A percentile compares a stretch with the other conserved stretches of the same genome.
phyloP scores from a whole-genome alignment of 2,888 invertebrate genomes.

The Spilosoma lubricipeda region DNA sequence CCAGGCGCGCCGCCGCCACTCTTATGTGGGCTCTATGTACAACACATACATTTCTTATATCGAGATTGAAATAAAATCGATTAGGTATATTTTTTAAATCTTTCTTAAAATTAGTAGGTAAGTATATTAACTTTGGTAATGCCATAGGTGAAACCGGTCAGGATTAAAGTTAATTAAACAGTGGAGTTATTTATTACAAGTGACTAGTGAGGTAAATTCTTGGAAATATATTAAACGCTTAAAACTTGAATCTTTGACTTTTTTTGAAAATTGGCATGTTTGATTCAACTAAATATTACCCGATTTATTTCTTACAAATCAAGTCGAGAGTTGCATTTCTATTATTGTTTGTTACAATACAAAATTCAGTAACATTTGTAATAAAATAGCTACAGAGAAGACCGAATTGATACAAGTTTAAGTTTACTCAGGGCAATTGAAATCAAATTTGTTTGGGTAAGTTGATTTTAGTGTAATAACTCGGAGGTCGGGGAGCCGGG shows the following conservation, averaged over 20 bases:
- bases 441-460: slow-evolving; percentile 78
- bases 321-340: background rate
- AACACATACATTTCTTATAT: slow-evolving; percentile 58
- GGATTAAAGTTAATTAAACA: too few relatives aligned
- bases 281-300: background rate
- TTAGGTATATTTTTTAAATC: slow-evolving; percentile 33
- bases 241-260: background rate
- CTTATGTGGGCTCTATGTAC: slow-evolving; percentile 71
- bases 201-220: too few relatives aligned
- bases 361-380: slow-evolving; percentile 10
- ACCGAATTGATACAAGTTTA: slow-evolving; percentile 55
- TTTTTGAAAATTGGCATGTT: background rate
- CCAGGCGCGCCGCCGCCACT: slow-evolving; percentile 69
- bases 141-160: too few relatives aligned
- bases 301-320: background rate
- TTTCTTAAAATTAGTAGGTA: slow-evolving; percentile 17
- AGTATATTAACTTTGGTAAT: background rate
- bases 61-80: slow-evolving; percentile 61
- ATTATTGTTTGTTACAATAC: background rate
- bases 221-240: background rate
- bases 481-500: slow-evolving; percentile 57
- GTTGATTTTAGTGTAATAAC: slow-evolving; percentile 77
- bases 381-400: slow-evolving; percentile 1
- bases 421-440: slow-evolving; percentile 73
- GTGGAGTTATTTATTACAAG: too few relatives aligned